phyloP scores from a whole-genome alignment of 2,797 vertebrate genomes.

The Malacoraja senta region DNA sequence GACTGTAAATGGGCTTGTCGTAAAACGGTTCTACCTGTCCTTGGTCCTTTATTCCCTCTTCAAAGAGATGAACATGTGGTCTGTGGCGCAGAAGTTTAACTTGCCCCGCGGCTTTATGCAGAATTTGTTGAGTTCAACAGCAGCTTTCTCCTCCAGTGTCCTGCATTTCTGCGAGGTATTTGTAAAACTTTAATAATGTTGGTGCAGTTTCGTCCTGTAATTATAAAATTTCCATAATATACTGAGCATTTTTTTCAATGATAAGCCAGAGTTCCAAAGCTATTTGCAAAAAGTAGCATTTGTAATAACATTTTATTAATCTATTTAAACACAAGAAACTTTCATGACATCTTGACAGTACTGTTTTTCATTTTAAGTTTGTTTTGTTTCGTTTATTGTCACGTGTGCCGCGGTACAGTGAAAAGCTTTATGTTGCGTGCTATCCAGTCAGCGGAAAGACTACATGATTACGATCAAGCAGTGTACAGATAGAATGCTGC shows the following conservation, averaged over 20 bases:
- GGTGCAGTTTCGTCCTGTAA: background rate
- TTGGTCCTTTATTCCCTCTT: constrained; percentile 74
- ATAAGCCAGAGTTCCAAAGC: background rate
- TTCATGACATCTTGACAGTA: background rate
- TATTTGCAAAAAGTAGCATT: no score
- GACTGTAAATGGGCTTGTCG: constrained; percentile 60
- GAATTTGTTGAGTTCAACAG: constrained; percentile 73
- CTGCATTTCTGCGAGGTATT: constrained; percentile 86
- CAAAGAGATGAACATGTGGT: constrained; percentile 81
- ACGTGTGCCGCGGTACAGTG: no score
- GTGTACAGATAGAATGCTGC: no score
- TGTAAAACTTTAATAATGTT: background rate
- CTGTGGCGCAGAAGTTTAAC: constrained; percentile 73
- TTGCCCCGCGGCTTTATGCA: constrained; percentile 81
- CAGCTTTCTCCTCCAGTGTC: constrained; percentile 81
- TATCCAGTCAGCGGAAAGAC: no score
- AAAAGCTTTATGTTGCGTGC: no score
- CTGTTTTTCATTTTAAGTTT: background rate
- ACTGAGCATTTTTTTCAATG: background rate
- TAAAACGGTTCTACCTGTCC: constrained; percentile 73
- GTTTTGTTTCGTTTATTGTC: no score
- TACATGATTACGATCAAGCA: no score
- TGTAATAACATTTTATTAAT: background rate
- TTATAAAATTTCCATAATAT: background rate
- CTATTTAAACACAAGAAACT: background rate